Percentiles rank a stretch among this genome's conserved stretches.
These are phyloP conservation scores for Nemotelus nigrinus DNA, from an alignment of 2,888 invertebrate genomes.

Conservation along the genomic window DNA sequence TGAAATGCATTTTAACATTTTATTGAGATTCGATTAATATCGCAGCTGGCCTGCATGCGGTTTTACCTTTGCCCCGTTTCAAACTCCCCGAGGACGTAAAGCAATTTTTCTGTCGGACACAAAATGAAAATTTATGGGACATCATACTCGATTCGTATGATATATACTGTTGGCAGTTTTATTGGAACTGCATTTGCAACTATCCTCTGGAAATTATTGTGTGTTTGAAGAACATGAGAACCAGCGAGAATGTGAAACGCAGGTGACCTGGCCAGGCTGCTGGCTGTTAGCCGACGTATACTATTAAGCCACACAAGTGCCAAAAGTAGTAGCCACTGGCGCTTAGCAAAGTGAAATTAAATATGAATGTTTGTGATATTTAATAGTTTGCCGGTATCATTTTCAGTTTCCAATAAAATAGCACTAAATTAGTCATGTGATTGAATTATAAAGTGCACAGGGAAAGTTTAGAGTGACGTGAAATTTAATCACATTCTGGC, in stretches of 20 bases:
- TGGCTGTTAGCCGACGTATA: too few relatives aligned
- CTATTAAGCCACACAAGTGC: too few relatives aligned
- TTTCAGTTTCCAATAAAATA: constrained; percentile 23
- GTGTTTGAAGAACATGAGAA: neutral
- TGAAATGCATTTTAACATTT: constrained; percentile 40
- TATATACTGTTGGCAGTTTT: constrained; percentile 32
- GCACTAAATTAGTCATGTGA: constrained; percentile 38
- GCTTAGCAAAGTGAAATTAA: constrained; percentile 25
- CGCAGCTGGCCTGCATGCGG: constrained; percentile 11
- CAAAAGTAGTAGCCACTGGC: too few relatives aligned
- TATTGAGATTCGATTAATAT: constrained; percentile 44
- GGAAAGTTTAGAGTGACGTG: neutral
- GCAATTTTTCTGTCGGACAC: constrained; percentile 30
- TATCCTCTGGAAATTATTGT: constrained; percentile 16
- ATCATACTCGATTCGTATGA: constrained; percentile 34
- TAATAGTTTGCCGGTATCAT: constrained; percentile 34
- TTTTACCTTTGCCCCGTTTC: neutral
- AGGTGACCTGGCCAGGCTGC: too few relatives aligned
- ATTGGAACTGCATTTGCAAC: constrained; percentile 26
- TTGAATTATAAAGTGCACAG: constrained; percentile 28
- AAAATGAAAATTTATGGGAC: constrained; percentile 43
- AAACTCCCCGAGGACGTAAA: neutral
- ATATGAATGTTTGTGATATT: constrained; percentile 38
- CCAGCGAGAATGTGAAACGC: too few relatives aligned
- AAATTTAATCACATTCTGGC: constrained; percentile 14